Base-by-base conservation (phyloP, 2,888 invertebrate species). In the Galerucella nymphaeae region DNA sequence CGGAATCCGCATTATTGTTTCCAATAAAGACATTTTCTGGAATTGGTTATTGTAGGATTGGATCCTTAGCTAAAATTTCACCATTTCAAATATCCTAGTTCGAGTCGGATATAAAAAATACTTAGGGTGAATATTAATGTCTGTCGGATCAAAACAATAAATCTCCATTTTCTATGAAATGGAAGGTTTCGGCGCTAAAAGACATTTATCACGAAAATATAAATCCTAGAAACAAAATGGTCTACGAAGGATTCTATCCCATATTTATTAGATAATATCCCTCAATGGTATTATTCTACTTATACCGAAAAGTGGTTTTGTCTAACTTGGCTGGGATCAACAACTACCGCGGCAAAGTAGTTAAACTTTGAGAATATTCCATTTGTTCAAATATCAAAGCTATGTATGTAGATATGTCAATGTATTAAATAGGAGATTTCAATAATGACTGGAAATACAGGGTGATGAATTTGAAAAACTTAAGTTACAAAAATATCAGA, bases 131-230 rank as follows among this genome's bases (percentile, higher is more conserved):
- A 48, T 48, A n/a, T 48, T 48, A 48, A 48, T 48, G n/a, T 38
- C 30, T 38, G 1, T n/a, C n/a, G 57, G 20, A 57, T 57, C 57
- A 57, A 57, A 23, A 20, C 57, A 14, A 57, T 57, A 57, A 57
- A 57, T 57, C 23, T 6, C 23, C 14, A 4, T 57, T 57, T 23
- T 20, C 6, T 57, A 57, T 18, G 57, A 11, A 57, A 57, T 57
- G 57, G 57, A 57, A 57, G 14, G 11, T 16, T 57, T 57, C 57
- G 57, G 20, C 57, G 20, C 23, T 57, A 10, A 13, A 13, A 20
- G 13, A 57, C 57, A 23, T 57, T 57, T 57, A 57, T 57, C 57
- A 57, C 57, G 57, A 57, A 57, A 23, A 57, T 57, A 23, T 57
- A 57, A 57, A 57, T 57, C 57, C 57, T 11, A 57, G 57, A 23